Conservation (phyloP, 2,113 vertebrate species). For the Genyomyrus donnyi region DNA sequence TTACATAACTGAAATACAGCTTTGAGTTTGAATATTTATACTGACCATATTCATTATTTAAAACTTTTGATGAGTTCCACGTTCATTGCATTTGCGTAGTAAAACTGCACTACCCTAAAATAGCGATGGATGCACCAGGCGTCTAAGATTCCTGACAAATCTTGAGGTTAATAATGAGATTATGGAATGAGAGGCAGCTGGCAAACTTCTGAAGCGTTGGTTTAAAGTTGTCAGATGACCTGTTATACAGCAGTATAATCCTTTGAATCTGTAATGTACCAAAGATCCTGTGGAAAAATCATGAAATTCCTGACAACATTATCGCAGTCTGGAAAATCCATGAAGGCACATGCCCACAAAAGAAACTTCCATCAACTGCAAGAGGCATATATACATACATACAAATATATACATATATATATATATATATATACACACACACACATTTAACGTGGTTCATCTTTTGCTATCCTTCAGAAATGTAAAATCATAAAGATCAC, state of each 20-base stretch:
- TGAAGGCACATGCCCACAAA: not conserved
- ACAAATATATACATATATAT: too few relatives aligned
- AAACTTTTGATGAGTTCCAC: not conserved
- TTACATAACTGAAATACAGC: not conserved
- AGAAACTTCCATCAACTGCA: not conserved
- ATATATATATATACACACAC: not conserved
- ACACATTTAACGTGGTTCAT: not conserved
- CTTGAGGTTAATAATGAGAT: constrained; percentile 4
- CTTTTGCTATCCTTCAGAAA: not conserved
- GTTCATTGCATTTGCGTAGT: not conserved
- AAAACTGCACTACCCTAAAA: not conserved
- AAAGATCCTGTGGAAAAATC: not conserved
- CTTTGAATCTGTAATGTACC: not conserved
- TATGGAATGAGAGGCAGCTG: not conserved
- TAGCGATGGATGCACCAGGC: not conserved
- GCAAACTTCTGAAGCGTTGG: not conserved
- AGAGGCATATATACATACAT: not conserved
- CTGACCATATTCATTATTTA: not conserved
- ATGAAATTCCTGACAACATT: not conserved
- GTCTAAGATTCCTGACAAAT: not conserved
- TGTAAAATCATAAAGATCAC: not conserved
- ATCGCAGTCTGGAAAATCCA: not conserved
- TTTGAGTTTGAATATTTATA: not conserved
- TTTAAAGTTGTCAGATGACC: not conserved
- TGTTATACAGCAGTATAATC: not conserved